Evolutionary conservation across 2,113 vertebrate genomes (phyloP).

Genomic region (Ophiodon elongatus): DNA sequence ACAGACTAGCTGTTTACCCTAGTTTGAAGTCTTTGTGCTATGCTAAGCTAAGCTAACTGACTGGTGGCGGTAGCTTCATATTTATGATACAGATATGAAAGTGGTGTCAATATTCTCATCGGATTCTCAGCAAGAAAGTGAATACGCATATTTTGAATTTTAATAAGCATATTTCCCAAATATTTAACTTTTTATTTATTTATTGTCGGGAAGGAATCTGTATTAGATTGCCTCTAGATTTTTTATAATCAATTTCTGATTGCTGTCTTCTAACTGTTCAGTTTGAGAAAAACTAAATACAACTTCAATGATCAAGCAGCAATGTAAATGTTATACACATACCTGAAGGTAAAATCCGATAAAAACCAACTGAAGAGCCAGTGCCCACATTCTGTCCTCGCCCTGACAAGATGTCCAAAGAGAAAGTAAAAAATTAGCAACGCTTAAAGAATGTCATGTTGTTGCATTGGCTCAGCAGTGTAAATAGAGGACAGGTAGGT

Average conservation of each 20-base stretch:
- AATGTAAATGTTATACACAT: conserved; percentile 13
- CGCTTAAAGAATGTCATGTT: neutral
- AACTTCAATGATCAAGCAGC: neutral
- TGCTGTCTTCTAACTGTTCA: neutral
- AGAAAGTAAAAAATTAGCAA: conserved; percentile 3
- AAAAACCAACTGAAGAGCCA: conserved; percentile 35
- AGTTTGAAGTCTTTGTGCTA: neutral
- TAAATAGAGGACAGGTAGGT: neutral
- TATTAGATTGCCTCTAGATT: neutral
- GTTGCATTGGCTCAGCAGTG: neutral
- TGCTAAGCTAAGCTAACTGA: neutral
- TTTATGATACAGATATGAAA: neutral
- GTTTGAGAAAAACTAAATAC: neutral
- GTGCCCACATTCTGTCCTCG: conserved; percentile 47
- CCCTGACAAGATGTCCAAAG: neutral
- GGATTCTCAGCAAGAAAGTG: neutral
- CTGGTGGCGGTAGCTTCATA: neutral
- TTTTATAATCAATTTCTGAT: neutral
- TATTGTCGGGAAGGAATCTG: neutral
- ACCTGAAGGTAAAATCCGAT: conserved; percentile 57
- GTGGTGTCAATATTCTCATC: neutral
- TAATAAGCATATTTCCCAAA: neutral
- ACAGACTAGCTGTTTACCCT: neutral
- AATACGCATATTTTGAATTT: neutral
- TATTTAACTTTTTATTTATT: neutral